Conservation (phyloP, 1,140 invertebrate genomes). For the Drosophila mayri region DNA sequence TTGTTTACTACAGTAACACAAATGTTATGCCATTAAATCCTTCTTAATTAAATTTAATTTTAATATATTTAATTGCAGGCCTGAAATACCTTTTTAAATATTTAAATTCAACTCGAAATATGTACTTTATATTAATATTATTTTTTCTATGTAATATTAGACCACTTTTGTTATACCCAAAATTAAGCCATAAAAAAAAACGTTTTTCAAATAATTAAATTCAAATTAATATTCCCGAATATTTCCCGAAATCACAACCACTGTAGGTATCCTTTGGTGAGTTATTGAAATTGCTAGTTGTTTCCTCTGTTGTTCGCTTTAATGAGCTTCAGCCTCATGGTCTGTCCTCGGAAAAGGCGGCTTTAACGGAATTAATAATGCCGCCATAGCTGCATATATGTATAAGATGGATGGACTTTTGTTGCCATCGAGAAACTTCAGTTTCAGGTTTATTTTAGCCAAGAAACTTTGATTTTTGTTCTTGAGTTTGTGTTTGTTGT, state of each 20-base stretch:
- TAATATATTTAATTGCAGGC: too few species aligned
- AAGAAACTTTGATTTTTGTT: conserved; percentile 39
- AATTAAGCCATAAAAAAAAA: too few species aligned
- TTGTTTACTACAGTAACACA: too few species aligned
- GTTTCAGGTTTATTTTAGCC: conserved; percentile 15
- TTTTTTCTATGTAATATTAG: too few species aligned
- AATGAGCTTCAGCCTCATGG: conserved; percentile 51
- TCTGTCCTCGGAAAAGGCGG: conserved; percentile 6
- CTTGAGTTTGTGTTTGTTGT: conserved; percentile 12
- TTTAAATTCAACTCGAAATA: too few species aligned
- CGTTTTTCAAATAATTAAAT: too few species aligned
- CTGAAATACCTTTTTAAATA: too few species aligned
- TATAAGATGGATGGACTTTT: conserved; percentile 6
- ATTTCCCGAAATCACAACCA: neutral
- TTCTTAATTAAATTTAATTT: too few species aligned
- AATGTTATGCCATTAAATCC: too few species aligned
- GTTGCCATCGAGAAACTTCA: conserved; percentile 11
- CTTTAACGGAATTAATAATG: conserved; percentile 67
- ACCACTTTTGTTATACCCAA: too few species aligned
- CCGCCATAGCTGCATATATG: conserved; percentile 7
- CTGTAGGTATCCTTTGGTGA: conserved; percentile 34
- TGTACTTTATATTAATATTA: too few species aligned
- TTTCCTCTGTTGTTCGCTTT: conserved; percentile 33
- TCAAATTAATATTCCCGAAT: neutral
- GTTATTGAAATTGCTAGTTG: conserved; percentile 73